Evolutionary conservation across 2,113 vertebrate species (phyloP).

Genomic region (Copsychus sechellarum): DNA sequence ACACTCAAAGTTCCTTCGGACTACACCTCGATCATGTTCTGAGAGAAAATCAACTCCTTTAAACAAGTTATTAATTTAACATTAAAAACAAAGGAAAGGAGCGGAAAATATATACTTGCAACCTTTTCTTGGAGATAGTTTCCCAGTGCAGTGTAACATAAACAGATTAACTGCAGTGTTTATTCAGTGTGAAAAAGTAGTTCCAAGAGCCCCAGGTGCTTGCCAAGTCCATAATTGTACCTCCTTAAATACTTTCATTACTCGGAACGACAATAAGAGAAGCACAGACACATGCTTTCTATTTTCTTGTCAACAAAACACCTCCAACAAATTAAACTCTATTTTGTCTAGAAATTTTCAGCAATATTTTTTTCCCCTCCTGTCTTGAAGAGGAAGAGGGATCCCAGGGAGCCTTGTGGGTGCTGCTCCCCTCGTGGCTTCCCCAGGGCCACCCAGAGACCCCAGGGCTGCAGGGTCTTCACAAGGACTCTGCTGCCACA

Average conservation of each 20-base stretch:
- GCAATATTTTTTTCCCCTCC: neutral
- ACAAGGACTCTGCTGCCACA: neutral
- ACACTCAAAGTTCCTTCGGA: neutral
- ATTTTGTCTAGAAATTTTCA: slow-evolving; percentile 71
- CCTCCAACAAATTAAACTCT: slow-evolving; percentile 80
- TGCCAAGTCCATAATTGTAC: slow-evolving; percentile 85
- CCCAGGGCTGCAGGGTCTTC: neutral
- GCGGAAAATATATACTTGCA: slow-evolving; percentile 57
- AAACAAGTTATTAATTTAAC: slow-evolving; percentile 60
- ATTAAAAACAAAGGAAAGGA: slow-evolving; percentile 31
- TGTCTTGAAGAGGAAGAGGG: neutral
- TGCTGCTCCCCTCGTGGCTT: neutral
- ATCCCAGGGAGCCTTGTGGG: neutral
- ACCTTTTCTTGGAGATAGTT: slow-evolving; percentile 76
- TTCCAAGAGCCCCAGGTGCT: slow-evolving; percentile 82
- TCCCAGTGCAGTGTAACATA: slow-evolving; percentile 70
- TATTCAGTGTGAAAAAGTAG: slow-evolving; percentile 83
- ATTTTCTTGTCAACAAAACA: slow-evolving; percentile 83
- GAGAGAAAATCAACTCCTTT: slow-evolving; percentile 40
- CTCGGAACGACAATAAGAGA: slow-evolving; percentile 77
- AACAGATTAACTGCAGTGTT: slow-evolving; percentile 81
- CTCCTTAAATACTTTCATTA: slow-evolving; percentile 85
- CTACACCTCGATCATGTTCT: neutral
- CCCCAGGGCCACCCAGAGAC: neutral
- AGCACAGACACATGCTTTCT: slow-evolving; percentile 77